Evolutionary conservation across 2,888 invertebrate genomes (phyloP), one percentile per base, ranked within the genome.

Genomic region (Tiphia femorata): DNA sequence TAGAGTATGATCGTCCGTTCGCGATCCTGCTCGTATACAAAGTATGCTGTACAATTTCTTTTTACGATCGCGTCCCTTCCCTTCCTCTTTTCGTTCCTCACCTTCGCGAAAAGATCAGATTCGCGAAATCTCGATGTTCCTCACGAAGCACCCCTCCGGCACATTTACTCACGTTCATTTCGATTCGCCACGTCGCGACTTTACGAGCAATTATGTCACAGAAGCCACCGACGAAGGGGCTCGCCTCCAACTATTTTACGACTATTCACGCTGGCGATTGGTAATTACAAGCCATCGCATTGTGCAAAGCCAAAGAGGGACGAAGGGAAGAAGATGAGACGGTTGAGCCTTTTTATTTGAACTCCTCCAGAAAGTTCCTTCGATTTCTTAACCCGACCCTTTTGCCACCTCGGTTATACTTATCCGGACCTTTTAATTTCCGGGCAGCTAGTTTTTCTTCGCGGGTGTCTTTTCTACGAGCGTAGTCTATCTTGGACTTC

Each of bases 221-320:
- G 41, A 35, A 58, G 46, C 33, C 38, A n/a, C n/a, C n/a, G n/a
- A n/a, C n/a, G n/a, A n/a, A n/a, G n/a, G n/a, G n/a, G n/a, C n/a
- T 16, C 30, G n/a, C 14, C 23, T 33, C 21, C 40, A 20, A 23
- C 7, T 16, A 21, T 43, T 65, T 58, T 57, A 57, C 50, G 47
- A 40, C 17, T 30, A 49, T 55, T 53, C 42, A 43, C 50, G 37
- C 52, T 41, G 21, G 23, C 62, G 65, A 70, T 68, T 70, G 66
- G 53, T 68, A 68, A 66, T 70, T 68, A 61, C 49, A 47, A 58
- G 40, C 38, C 30, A 55, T 44, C 49, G 38, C 19, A 42, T 51
- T 30, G 29, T 52, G 60, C n/a, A n/a, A n/a, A n/a, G n/a, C n/a
- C n/a, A n/a, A n/a, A n/a, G n/a, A n/a, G n/a, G n/a, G n/a, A n/a